Percentiles rank a stretch among this genome's conserved stretches.
Evolutionary conservation across 2,113 vertebrate species (phyloP).

Genomic region (Lophochroa leadbeateri): DNA sequence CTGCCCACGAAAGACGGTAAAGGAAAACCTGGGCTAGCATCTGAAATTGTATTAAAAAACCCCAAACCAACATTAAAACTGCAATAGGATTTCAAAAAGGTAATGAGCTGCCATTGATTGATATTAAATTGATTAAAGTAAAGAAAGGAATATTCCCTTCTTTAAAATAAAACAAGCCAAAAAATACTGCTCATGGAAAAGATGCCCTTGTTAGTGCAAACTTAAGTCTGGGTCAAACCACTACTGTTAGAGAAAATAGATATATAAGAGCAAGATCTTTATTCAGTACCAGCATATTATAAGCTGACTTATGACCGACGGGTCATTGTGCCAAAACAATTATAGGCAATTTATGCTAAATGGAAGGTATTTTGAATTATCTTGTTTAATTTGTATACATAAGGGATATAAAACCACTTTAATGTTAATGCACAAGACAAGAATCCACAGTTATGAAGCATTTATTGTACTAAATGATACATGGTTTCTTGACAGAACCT

Average conservation of each 20-base stretch:
- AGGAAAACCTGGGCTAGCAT: background rate
- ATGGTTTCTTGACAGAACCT: background rate
- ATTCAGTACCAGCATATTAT: background rate
- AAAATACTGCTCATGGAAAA: accelerated
- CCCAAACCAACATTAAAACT: background rate
- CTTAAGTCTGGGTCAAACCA: background rate
- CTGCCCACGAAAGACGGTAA: background rate
- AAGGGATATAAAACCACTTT: conserved; percentile 4
- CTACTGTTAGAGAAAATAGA: background rate
- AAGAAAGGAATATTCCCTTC: background rate
- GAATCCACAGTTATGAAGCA: background rate
- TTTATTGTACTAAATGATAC: conserved; percentile 10
- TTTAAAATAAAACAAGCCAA: background rate
- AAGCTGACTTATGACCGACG: background rate
- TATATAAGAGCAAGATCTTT: background rate
- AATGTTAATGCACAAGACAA: background rate
- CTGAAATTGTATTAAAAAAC: background rate
- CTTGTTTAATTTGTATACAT: background rate
- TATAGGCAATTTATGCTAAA: background rate
- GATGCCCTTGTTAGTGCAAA: background rate
- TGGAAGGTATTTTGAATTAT: background rate
- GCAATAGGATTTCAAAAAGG: background rate
- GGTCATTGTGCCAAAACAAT: background rate
- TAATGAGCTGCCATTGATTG: background rate
- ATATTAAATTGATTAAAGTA: background rate